Evolutionary conservation across 2,888 invertebrate genomes (phyloP).

Genomic region (Drosophila trichaetosa): DNA sequence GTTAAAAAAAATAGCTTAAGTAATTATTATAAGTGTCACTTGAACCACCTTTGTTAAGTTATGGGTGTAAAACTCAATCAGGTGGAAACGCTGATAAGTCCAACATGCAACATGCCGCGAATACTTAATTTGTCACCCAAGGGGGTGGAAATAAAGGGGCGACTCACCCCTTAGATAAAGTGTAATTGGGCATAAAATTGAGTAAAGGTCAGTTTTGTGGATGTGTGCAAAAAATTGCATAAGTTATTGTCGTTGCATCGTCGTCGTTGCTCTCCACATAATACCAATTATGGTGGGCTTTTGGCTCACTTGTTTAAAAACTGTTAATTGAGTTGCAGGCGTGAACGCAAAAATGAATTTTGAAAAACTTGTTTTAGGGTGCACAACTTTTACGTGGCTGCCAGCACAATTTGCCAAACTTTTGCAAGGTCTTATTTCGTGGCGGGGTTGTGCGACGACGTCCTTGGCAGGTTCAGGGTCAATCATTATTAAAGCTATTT

Average conservation of each 20-base stretch:
- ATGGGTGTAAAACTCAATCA: slow-evolving; percentile 2
- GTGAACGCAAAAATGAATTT: slow-evolving; percentile 48
- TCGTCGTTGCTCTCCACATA: background rate
- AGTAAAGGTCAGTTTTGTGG: slow-evolving; percentile 49
- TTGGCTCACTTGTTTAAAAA: slow-evolving; percentile 30
- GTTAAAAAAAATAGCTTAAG: background rate
- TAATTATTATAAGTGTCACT: background rate
- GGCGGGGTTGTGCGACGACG: slow-evolving; percentile 5
- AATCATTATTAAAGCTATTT: slow-evolving; percentile 28
- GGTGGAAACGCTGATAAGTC: slow-evolving; percentile 10
- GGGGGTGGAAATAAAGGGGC: background rate
- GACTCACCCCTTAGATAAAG: slow-evolving; percentile 4
- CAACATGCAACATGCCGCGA: slow-evolving; percentile 19
- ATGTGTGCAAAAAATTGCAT: slow-evolving; percentile 22
- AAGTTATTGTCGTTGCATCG: background rate
- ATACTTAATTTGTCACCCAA: slow-evolving; percentile 16
- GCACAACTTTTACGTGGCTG: slow-evolving; percentile 45
- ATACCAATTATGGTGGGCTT: slow-evolving; percentile 22
- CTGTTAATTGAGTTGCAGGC: slow-evolving; percentile 62
- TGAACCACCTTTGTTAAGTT: background rate
- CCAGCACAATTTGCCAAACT: slow-evolving; percentile 43
- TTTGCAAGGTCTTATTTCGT: slow-evolving; percentile 1
- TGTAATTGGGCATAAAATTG: slow-evolving; percentile 61
- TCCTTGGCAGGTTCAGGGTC: slow-evolving; percentile 57
- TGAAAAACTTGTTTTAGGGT: slow-evolving; percentile 42